These are phyloP conservation scores for Cerastis rubricosa DNA, from an alignment of 2,888 invertebrate genomes.

Conservation along the genomic window DNA sequence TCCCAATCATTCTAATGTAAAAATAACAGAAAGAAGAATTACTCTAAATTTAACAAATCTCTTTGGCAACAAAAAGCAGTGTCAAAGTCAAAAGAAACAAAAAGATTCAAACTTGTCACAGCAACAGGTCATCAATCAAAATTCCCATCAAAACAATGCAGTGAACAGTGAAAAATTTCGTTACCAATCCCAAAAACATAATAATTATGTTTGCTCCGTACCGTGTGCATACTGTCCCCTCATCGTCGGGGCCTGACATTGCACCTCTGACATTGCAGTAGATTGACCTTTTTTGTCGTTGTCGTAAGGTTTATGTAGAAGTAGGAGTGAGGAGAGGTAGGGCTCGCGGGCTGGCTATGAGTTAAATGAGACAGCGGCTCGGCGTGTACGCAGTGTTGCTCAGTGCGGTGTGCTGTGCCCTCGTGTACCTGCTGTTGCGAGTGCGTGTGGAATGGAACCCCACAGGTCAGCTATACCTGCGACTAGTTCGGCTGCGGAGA, in stretches of 20 bases:
- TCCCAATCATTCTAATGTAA: background rate
- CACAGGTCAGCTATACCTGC: constrained; percentile 42
- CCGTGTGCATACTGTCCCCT: background rate
- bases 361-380: constrained; percentile 55
- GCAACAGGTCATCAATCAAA: constrained; percentile 37
- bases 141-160: constrained; percentile 45
- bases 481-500: background rate
- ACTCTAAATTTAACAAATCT: constrained; percentile 13
- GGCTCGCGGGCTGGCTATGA: constrained; percentile 40
- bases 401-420: constrained; percentile 54
- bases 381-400: constrained; percentile 46
- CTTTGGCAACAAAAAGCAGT: background rate
- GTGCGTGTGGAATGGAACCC: constrained; percentile 54
- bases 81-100: constrained; percentile 25
- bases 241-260: too few species aligned
- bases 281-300: background rate
- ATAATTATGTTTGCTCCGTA: background rate
- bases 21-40: constrained; percentile 1
- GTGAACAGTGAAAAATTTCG: constrained; percentile 29
- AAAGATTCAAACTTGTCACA: constrained; percentile 37
- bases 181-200: background rate
- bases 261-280: background rate
- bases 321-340: background rate
- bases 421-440: constrained; percentile 58
- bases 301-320: background rate